Base-by-base conservation (phyloP, 2,888 invertebrate species). In the Thysanoteuthis rhombus region DNA sequence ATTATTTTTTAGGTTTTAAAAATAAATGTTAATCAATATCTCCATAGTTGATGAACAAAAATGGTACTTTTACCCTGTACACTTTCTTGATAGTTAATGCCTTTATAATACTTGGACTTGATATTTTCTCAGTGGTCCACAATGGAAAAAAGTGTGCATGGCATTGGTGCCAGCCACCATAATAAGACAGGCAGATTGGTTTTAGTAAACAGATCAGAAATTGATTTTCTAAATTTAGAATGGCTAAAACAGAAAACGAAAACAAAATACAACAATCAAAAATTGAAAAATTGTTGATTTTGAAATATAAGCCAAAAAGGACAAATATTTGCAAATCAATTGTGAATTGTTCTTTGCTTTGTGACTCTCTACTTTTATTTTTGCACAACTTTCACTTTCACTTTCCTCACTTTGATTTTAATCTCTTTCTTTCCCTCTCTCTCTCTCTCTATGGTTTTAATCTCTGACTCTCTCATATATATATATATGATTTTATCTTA, bases 191-290 rank as follows among this genome's bases (percentile, higher is more conserved):
- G n/a, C n/a, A 36, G n/a, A n/a, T 36, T 58, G 58, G 58, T 58
- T 58, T 58, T 52, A 22, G 52, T 52, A 75, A n/a, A 12, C 75
- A 75, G 75, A 36, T 75, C 16, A 75, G n/a, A n/a, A 75, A 75
- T 75, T 75, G 75, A 75, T 75, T 75, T 75, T 75, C 75, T 75
- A 75, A 75, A 75, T 75, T 75, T 75, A 75, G 75, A 75, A 75
- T 75, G 75, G n/a, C 75, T 75, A 75, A 75, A 75, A 75, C 75
- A n/a, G 75, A 75, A 75, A 6, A 75, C 2, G 75, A 75, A 75
- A 75, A 75, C 1, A 75, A 75, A 75, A 75, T 75, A 36, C 1
- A 36, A 75, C 1, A 75, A 75, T 75, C 36, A 4, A 36, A 75
- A 75, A n/a, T 25, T 12, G 4, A 12, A n/a, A 75, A 58, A 58